Conservation (phyloP, 2,888 invertebrate species). For the Julus scandinavius region DNA sequence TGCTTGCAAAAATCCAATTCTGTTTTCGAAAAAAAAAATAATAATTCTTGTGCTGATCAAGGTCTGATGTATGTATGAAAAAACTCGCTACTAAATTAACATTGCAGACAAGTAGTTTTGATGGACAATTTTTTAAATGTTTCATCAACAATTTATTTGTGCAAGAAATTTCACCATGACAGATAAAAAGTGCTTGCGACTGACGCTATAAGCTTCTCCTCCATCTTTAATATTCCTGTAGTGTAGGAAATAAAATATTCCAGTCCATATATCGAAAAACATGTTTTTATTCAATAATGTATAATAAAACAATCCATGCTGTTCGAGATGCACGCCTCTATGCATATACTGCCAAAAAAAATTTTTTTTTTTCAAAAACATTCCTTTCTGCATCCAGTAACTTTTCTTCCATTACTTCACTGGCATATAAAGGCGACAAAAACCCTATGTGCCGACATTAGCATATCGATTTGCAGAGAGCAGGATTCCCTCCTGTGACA, state of each 20-base stretch:
- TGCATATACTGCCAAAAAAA: not conserved
- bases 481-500: constrained; percentile 27
- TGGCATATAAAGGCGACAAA: constrained; percentile 29
- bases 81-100: no score
- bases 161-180: no score
- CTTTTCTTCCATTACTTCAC: not conserved
- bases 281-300: not conserved
- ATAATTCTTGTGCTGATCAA: no score
- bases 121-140: no score
- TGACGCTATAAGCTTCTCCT: no score
- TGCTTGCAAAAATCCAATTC: no score
- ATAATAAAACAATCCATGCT: not conserved
- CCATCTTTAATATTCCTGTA: no score
- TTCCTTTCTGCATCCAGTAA: not conserved
- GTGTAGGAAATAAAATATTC: not conserved
- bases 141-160: no score
- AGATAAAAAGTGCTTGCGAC: no score
- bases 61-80: no score
- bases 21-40: no score
- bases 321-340: not conserved
- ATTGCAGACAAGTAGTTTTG: no score
- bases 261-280: not conserved
- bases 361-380: not conserved
- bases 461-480: constrained; percentile 13
- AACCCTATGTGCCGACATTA: constrained; percentile 5